Evolutionary conservation across 2,113 vertebrate species (phyloP).

Genomic region (Dromiciops gliroides): DNA sequence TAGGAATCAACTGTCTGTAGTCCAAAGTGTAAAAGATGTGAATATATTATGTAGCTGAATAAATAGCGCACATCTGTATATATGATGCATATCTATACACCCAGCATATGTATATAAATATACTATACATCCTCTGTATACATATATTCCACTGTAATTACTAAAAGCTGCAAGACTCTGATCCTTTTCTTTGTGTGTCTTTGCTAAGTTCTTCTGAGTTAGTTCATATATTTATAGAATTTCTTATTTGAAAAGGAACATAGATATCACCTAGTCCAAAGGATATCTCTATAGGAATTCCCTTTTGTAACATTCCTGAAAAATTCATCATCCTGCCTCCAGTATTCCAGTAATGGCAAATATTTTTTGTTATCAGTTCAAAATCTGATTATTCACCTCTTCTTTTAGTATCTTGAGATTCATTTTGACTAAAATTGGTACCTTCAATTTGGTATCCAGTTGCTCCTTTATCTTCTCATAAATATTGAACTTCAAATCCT

Average conservation of each 20-base stretch:
- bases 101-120: background rate
- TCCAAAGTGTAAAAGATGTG: conserved; percentile 19
- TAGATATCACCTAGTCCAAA: too few species aligned
- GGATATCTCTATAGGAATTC: too few species aligned
- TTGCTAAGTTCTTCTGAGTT: too few species aligned
- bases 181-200: too few species aligned
- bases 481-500: background rate
- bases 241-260: too few species aligned
- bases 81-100: background rate
- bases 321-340: too few species aligned
- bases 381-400: background rate
- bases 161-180: too few species aligned
- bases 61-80: background rate
- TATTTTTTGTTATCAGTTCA: background rate
- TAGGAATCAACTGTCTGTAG: background rate
- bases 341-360: background rate
- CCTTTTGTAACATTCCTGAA: too few species aligned
- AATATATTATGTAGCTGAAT: background rate
- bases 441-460: background rate
- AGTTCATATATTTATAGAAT: too few species aligned
- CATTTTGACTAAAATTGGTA: background rate
- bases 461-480: too few species aligned
- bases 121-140: background rate
- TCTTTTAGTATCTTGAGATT: background rate
- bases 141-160: background rate